These are phyloP conservation scores for Poliocrania exsul DNA, from an alignment of 2,797 vertebrate genomes.

Conservation along the genomic window DNA sequence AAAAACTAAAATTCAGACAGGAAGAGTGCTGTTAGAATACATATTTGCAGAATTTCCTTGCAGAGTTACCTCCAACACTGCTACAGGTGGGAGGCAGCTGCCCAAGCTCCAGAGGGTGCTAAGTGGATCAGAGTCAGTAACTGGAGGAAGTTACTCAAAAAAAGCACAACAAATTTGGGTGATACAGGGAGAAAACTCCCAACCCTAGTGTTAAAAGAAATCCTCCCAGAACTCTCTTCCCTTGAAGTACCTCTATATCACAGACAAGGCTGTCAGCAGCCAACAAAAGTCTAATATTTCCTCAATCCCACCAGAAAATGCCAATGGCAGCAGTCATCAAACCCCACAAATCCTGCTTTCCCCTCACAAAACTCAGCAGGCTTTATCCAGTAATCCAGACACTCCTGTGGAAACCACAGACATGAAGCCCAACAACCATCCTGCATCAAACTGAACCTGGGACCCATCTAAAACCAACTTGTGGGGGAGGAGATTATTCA, in stretches of 20 bases:
- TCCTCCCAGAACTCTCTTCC: background rate
- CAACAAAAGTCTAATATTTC: background rate
- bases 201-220: background rate
- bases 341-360: background rate
- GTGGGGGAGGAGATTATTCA: accelerated
- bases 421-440: accelerated
- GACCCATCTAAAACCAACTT: background rate
- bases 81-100: background rate
- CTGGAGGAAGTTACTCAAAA: background rate
- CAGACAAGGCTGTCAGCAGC: background rate
- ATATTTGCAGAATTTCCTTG: background rate
- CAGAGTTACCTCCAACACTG: background rate
- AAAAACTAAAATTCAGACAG: background rate
- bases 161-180: background rate
- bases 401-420: background rate
- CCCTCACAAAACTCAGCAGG: background rate
- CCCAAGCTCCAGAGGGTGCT: background rate
- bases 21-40: background rate
- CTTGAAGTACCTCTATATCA: background rate
- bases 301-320: background rate
- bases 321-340: background rate
- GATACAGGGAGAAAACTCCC: accelerated
- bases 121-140: background rate
- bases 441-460: background rate
- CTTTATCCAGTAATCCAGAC: background rate